Percentiles rank a stretch among this genome's conserved stretches.
Evolutionary conservation across 37 sponge, comb jelly and placozoan species (phyloP).

Genomic region (Theonella swinhoei): DNA sequence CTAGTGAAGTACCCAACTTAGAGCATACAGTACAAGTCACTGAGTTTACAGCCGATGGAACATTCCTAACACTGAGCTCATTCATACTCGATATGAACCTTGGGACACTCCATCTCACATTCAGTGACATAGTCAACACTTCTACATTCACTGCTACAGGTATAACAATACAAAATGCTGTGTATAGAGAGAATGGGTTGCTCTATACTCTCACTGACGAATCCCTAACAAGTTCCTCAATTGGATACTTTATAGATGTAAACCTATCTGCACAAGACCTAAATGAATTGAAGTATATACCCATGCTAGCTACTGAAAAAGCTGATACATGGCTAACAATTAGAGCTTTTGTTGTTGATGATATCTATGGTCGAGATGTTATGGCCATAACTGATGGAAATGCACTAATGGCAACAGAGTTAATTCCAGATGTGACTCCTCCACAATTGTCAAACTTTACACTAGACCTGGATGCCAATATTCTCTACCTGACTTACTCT

Average conservation of each 20-base stretch:
- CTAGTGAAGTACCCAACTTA: conserved; percentile 46
- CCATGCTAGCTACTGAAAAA: conserved; percentile 58
- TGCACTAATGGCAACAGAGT: conserved; percentile 47
- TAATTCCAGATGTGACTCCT: conserved; percentile 65
- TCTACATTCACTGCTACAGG: conserved; percentile 67
- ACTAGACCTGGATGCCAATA: conserved; percentile 66
- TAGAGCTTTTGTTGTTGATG: conserved; percentile 59
- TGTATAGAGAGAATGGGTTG: conserved; percentile 39
- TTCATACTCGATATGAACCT: conserved; percentile 77
- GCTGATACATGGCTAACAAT: conserved; percentile 77
- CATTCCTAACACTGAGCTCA: conserved; percentile 28
- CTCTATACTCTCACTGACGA: conserved; percentile 53
- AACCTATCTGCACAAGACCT: conserved; percentile 67
- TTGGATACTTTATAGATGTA: conserved; percentile 72
- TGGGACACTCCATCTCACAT: conserved; percentile 71
- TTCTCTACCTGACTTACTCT: conserved; percentile 63
- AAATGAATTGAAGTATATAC: conserved; percentile 66
- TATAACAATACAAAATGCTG: conserved; percentile 65
- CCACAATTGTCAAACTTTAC: conserved; percentile 60
- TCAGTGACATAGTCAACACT: conserved; percentile 78
- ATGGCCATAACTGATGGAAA: conserved; percentile 73
- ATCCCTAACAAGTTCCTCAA: conserved; percentile 25
- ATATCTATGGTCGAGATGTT: conserved; percentile 60
- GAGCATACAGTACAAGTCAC: conserved; percentile 1
- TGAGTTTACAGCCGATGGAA: conserved; percentile 38